Evolutionary conservation across 1,140 invertebrate genomes (phyloP).

Genomic region (Adelges cooleyi): DNA sequence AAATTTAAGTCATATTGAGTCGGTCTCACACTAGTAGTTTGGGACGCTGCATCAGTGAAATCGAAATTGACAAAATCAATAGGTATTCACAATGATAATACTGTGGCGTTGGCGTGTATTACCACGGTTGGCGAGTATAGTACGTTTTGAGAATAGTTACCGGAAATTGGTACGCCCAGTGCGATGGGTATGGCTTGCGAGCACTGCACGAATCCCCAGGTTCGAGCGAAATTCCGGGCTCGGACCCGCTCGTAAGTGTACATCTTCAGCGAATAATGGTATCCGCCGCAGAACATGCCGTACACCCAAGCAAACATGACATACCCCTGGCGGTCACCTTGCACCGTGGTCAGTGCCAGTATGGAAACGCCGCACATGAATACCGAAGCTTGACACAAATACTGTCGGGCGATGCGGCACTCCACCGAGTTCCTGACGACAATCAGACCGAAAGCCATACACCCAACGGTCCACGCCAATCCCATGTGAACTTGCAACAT

Average conservation of each 20-base stretch:
- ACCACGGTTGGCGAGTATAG: too few species aligned
- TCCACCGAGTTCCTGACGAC: constrained; percentile 70
- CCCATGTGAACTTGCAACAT: constrained; percentile 68
- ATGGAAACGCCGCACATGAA: constrained; percentile 69
- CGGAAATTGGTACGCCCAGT: constrained; percentile 72
- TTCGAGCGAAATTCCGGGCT: constrained; percentile 71
- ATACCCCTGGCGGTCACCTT: constrained; percentile 58
- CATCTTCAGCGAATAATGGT: constrained; percentile 79
- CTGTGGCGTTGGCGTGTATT: too few species aligned
- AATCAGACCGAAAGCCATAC: constrained; percentile 64
- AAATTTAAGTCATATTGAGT: too few species aligned
- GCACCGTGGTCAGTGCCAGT: constrained; percentile 67
- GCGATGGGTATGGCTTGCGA: constrained; percentile 75
- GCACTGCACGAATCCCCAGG: constrained; percentile 83
- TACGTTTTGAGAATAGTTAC: too few species aligned
- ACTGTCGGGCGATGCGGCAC: constrained; percentile 73
- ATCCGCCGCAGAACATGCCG: constrained; percentile 67
- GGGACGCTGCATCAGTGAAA: too few species aligned
- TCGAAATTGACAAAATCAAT: too few species aligned
- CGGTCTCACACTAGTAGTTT: too few species aligned
- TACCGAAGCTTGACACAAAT: constrained; percentile 60
- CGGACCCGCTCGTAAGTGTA: constrained; percentile 75
- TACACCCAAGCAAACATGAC: constrained; percentile 76
- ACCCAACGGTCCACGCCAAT: constrained; percentile 69
- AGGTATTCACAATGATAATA: too few species aligned